These are phyloP conservation scores for Lamellibrachia satsuma DNA, from an alignment of 2,888 invertebrate species.

Conservation along the genomic window DNA sequence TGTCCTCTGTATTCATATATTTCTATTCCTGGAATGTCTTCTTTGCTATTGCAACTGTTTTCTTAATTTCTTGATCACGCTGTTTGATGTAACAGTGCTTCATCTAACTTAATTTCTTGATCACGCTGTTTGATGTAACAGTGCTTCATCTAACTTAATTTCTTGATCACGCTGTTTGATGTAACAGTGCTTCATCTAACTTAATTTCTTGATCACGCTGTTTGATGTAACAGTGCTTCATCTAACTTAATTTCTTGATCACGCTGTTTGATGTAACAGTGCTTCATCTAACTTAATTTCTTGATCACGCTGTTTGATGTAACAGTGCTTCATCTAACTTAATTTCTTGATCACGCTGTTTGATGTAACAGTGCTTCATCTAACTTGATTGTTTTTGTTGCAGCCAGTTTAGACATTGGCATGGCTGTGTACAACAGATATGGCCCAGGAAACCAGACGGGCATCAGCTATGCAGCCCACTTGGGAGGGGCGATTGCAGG, in stretches of 20 bases:
- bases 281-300: no score
- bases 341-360: neutral
- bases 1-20: no score
- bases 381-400: constrained; percentile 21
- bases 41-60: no score
- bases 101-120: constrained; percentile 6
- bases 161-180: constrained; percentile 20
- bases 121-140: neutral
- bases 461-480: constrained; percentile 94
- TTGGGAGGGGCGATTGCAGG: constrained; percentile 91
- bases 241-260: neutral
- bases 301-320: no score
- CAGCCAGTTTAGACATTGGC: constrained; percentile 81
- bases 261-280: no score
- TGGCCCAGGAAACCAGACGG: constrained; percentile 70
- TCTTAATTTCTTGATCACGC: neutral
- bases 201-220: neutral
- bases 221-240: neutral
- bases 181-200: neutral
- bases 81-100: neutral
- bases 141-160: neutral
- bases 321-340: no score
- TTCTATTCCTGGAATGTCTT: no score
- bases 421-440: constrained; percentile 91
- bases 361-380: neutral